Conservation (phyloP, 2,113 vertebrate species). For the Tamias sibiricus region DNA sequence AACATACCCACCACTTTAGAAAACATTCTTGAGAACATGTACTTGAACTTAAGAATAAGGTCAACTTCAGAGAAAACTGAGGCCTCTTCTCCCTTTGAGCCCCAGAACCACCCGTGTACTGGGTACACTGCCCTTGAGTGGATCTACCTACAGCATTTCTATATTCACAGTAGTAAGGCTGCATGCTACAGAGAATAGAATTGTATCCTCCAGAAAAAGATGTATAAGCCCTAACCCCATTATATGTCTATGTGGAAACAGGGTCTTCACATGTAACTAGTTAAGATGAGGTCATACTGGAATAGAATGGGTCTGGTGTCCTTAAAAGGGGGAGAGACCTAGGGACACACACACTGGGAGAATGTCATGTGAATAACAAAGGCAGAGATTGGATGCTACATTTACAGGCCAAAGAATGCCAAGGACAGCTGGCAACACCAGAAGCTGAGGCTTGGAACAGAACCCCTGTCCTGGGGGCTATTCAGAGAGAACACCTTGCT, state of each 20-base stretch:
- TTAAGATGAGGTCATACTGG: not conserved
- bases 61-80: not conserved
- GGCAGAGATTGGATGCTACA: not conserved
- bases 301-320: not conserved
- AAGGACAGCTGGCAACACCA: not conserved
- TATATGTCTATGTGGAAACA: not conserved
- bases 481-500: not conserved
- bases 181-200: not conserved
- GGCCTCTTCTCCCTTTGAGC: rapidly evolving
- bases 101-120: not conserved
- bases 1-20: not conserved
- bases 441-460: not conserved
- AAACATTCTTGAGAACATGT: not conserved
- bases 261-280: not conserved
- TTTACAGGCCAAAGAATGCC: not conserved
- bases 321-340: not conserved
- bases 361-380: not conserved
- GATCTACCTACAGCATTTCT: no score
- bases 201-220: not conserved
- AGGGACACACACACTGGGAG: not conserved
- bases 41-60: rapidly evolving
- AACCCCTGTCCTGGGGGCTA: not conserved
- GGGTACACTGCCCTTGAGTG: not conserved
- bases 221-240: not conserved
- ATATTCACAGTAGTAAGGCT: not conserved